phyloP scores from a whole-genome alignment of 1,140 invertebrate genomes.

The Laupala kohalensis region DNA sequence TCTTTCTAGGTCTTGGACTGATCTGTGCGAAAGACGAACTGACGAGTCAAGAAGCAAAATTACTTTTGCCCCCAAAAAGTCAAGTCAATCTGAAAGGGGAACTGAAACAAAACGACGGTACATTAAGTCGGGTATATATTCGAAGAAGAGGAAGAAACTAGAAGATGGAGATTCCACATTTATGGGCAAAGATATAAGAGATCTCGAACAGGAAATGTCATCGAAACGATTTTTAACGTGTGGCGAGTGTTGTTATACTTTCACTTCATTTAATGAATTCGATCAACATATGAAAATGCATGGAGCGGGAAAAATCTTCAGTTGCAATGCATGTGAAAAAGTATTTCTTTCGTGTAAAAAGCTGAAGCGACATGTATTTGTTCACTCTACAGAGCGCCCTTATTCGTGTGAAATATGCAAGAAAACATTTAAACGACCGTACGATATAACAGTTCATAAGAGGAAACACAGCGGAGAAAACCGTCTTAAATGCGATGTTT shows the following conservation, averaged over 20 bases:
- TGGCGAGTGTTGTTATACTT: background rate
- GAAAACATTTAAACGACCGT: constrained; percentile 32
- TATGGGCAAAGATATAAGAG: background rate
- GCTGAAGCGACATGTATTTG: constrained; percentile 32
- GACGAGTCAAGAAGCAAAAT: background rate
- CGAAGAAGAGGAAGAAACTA: background rate
- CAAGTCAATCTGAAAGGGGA: background rate
- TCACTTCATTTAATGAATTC: background rate
- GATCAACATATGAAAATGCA: background rate
- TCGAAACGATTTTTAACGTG: background rate
- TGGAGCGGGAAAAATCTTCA: background rate
- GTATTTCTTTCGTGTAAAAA: constrained; percentile 32
- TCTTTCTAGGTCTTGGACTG: background rate
- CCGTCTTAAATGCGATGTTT: constrained; percentile 29
- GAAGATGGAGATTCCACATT: background rate
- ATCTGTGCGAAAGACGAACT: background rate
- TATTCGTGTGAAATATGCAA: constrained; percentile 33
- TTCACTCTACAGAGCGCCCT: constrained; percentile 34
- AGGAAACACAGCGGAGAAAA: constrained; percentile 27
- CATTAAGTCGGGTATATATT: background rate
- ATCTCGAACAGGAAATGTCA: background rate
- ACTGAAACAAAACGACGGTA: background rate
- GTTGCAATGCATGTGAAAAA: constrained; percentile 18
- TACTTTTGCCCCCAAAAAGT: too few relatives aligned
- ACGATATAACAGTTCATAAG: constrained; percentile 30